Evolutionary conservation across 2,888 invertebrate species (phyloP), one percentile per base, ranked within the genome.

Genomic region (Rhingia rostrata): DNA sequence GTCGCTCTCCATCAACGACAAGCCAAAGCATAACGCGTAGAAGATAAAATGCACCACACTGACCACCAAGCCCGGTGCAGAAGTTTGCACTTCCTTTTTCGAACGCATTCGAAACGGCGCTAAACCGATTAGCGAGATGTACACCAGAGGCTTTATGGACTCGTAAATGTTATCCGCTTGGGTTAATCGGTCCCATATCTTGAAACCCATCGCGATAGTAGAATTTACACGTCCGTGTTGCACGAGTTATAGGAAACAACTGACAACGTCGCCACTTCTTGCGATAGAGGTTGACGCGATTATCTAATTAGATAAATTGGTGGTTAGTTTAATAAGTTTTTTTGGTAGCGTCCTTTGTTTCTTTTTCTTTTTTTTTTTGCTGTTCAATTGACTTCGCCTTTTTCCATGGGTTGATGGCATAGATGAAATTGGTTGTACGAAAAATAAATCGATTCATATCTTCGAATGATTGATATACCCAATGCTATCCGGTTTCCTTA

Each of bases 111-210:
- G 89, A 54, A 91, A 90, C 3, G 90, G 91, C 0, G 91, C 90
- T 86, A 91, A 73, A 1, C 90, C 90, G 83, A 91, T 86, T 37
- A 91, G 74, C 0, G 91, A 90, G n/a, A 90, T 89, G 37, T 88
- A 90, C 0, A 89, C 89, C 3, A 90, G 72, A 0, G 91, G 91
- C 30, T 89, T 88, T n/a, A 90, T 78, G 6, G 90, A 90, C 80
- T 90, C 90, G 35, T 91, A 91, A 37, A 90, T 89, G 77, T 90
- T 90, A 37, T 90, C 90, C 73, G 90, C 90, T 75, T 90, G 88
- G 3, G 89, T 87, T 41, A 90, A 87, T 79, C 88, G 89, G 33
- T 88, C 87, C 88, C 89, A 89, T 39, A 89, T 86, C 77, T 88
- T 90, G 9, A 87, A 86, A 7, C 87, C 88, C 89, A 90, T 90